Percentiles rank a stretch among this genome's conserved stretches.
phyloP scores from a whole-genome alignment of 2,797 vertebrate genomes.

The Syndactyla subalaris region DNA sequence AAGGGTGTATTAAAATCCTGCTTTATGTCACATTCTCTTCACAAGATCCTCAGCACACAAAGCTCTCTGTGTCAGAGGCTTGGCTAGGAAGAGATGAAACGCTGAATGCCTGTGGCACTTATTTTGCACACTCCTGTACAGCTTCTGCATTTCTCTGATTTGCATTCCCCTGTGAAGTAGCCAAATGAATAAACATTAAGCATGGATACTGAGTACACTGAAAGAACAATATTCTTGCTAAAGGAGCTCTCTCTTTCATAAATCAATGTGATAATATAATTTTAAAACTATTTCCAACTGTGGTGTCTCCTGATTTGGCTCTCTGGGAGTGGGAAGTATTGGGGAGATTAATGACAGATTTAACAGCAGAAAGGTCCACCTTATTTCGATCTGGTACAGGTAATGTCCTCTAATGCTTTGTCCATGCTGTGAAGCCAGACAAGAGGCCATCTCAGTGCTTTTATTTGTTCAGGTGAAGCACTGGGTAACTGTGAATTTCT shows the following conservation, averaged over 20 bases:
- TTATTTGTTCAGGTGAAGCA: constrained; percentile 23
- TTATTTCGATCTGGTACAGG: constrained; percentile 38
- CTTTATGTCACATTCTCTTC: neutral
- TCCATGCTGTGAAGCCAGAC: constrained; percentile 61
- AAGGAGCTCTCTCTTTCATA: neutral
- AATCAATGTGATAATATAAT: constrained; percentile 60
- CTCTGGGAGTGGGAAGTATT: constrained; percentile 21
- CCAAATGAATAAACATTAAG: constrained; percentile 32
- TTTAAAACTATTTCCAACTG: constrained; percentile 52
- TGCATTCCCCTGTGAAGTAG: constrained; percentile 3
- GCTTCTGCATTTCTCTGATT: constrained; percentile 9
- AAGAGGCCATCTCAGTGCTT: constrained; percentile 24
- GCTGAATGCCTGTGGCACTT: neutral
- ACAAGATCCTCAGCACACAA: neutral
- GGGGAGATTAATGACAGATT: constrained; percentile 48
- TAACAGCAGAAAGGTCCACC: constrained; percentile 35
- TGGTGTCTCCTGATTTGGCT: constrained; percentile 2
- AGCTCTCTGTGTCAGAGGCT: neutral
- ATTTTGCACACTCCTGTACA: neutral
- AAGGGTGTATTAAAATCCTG: neutral
- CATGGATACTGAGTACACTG: neutral
- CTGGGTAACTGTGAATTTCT: constrained; percentile 1
- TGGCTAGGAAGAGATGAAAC: neutral
- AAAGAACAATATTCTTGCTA: constrained; percentile 13
- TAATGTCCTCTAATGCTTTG: constrained; percentile 55